A percentile compares a stretch with the other conserved stretches of the same genome.
Conservation (phyloP, 2,113 vertebrate genomes). For the Calypte anna region DNA sequence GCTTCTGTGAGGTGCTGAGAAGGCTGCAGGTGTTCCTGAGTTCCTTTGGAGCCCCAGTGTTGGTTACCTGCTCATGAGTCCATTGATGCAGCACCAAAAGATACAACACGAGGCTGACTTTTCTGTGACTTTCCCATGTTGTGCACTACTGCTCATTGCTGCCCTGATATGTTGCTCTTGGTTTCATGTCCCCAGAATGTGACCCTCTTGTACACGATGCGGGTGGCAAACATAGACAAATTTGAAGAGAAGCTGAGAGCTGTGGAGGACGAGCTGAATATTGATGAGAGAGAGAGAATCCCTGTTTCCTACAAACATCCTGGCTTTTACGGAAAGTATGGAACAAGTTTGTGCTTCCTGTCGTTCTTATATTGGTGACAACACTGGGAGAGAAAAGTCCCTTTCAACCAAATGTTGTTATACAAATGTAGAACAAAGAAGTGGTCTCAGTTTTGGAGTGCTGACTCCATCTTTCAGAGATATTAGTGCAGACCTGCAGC, state of each 20-base stretch:
- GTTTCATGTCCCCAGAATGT: constrained; percentile 76
- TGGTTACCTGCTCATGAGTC: fast-evolving
- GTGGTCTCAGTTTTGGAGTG: background rate
- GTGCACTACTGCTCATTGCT: background rate
- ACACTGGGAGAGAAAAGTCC: background rate
- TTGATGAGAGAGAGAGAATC: constrained; percentile 89
- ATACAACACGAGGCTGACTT: background rate
- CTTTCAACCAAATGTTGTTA: background rate
- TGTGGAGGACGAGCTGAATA: constrained; percentile 91
- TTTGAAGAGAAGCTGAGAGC: constrained; percentile 96
- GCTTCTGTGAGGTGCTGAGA: background rate
- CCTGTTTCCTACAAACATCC: constrained; percentile 93
- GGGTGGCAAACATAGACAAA: constrained; percentile 95
- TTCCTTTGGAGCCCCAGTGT: background rate
- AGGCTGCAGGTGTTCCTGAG: background rate
- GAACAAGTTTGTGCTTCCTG: background rate
- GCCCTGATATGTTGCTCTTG: background rate
- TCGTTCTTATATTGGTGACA: background rate
- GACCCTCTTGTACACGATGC: constrained; percentile 89
- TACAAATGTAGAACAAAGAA: background rate
- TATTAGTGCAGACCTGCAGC: no score
- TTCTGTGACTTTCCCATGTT: background rate
- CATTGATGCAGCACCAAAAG: background rate
- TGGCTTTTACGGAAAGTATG: constrained; percentile 95
- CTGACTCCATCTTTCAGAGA: background rate